These are phyloP conservation scores for Hymenochirus boettgeri DNA, from an alignment of 2,113 vertebrate species.

Conservation along the genomic window DNA sequence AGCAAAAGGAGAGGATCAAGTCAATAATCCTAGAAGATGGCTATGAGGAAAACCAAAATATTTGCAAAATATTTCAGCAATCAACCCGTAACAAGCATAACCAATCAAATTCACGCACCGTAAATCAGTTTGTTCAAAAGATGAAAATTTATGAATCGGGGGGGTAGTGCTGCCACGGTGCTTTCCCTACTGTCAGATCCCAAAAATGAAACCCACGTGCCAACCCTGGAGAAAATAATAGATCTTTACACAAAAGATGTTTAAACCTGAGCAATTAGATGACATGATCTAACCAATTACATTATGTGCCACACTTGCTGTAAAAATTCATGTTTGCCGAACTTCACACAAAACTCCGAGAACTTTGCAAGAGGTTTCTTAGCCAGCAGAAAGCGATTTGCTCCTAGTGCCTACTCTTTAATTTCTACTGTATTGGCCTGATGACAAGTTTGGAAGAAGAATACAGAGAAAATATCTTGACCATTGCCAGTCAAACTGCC, in stretches of 20 bases:
- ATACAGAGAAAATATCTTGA: conserved; percentile 59
- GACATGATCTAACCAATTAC: conserved; percentile 65
- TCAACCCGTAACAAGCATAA: not conserved
- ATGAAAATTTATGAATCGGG: conserved; percentile 64
- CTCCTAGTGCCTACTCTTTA: conserved; percentile 62
- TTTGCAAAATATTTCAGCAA: conserved; percentile 61
- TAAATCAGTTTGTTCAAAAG: conserved; percentile 44
- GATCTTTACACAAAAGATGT: conserved; percentile 57
- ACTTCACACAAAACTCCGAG: conserved; percentile 54
- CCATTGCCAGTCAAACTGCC: conserved; percentile 58
- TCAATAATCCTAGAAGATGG: conserved; percentile 65
- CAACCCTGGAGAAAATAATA: conserved; percentile 57
- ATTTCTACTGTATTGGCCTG: conserved; percentile 75
- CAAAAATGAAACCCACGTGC: conserved; percentile 42
- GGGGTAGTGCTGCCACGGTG: conserved; percentile 66
- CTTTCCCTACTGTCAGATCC: conserved; percentile 61
- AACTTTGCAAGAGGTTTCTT: conserved; percentile 58
- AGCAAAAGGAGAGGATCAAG: conserved; percentile 52
- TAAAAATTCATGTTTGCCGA: conserved; percentile 49
- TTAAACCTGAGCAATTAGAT: conserved; percentile 45
- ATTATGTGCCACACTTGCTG: conserved; percentile 54
- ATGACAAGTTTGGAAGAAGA: conserved; percentile 56
- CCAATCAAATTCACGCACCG: not conserved
- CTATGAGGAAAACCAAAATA: conserved; percentile 52
- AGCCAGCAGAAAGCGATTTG: conserved; percentile 48